phyloP scores from a whole-genome alignment of 2,888 invertebrate species.

The Caenorhabditis sp. region DNA sequence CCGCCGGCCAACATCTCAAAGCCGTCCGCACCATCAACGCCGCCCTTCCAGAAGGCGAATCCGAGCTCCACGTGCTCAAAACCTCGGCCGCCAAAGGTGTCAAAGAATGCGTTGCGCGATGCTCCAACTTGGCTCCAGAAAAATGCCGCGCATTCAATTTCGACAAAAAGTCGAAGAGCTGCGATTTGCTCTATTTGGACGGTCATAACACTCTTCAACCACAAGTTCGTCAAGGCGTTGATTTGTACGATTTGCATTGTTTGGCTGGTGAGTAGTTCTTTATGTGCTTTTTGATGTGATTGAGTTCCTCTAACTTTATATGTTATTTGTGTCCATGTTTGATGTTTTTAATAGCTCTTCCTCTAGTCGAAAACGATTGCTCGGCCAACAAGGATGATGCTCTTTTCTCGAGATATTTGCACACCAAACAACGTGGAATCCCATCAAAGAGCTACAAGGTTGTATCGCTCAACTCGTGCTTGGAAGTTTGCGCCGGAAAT shows the following conservation, averaged over 20 bases:
- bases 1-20: conserved; percentile 60
- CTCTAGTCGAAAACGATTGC: conserved; percentile 61
- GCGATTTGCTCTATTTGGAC: conserved; percentile 69
- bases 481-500: conserved; percentile 64
- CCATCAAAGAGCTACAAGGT: conserved; percentile 60
- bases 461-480: conserved; percentile 66
- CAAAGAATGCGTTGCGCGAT: conserved; percentile 58
- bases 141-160: conserved; percentile 71
- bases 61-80: conserved; percentile 66
- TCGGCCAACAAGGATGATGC: conserved; percentile 63
- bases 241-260: conserved; percentile 70
- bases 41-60: conserved; percentile 68
- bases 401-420: conserved; percentile 67
- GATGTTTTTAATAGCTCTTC: conserved; percentile 43
- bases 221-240: conserved; percentile 62
- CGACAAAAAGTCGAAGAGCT: conserved; percentile 63
- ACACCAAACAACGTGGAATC: conserved; percentile 66
- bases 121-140: conserved; percentile 59
- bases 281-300: background rate
- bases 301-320: conserved; percentile 11
- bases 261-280: conserved; percentile 49
- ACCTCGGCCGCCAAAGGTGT: conserved; percentile 49
- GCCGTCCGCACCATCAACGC: conserved; percentile 68
- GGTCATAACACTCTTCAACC: conserved; percentile 66
- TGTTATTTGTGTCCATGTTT: conserved; percentile 6